phyloP scores from a whole-genome alignment of 23 tunicate genomes.

The Phallusia fumigata region DNA sequence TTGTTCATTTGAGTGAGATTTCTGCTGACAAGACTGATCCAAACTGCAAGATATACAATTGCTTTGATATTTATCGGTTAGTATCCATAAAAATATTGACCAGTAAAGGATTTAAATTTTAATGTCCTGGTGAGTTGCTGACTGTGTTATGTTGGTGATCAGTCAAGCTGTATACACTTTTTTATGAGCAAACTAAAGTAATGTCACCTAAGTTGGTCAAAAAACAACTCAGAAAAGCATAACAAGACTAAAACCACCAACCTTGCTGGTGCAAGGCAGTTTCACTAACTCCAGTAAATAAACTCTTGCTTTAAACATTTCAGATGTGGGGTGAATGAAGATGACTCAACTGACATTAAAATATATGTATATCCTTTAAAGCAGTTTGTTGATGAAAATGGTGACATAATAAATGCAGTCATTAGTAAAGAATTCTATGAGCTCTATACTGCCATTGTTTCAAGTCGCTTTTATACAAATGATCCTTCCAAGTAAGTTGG shows the following conservation, averaged over 20 bases:
- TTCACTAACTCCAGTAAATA: too few relatives aligned
- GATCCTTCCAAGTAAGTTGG: slow-evolving; percentile 33
- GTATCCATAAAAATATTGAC: background rate
- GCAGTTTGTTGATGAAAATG: slow-evolving; percentile 38
- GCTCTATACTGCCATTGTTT: slow-evolving; percentile 65
- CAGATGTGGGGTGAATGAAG: slow-evolving; percentile 47
- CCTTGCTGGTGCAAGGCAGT: too few relatives aligned
- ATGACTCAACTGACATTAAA: slow-evolving; percentile 39
- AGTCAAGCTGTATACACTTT: too few relatives aligned
- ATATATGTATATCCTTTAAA: slow-evolving; percentile 78
- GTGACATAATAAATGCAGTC: slow-evolving; percentile 36
- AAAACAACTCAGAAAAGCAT: too few relatives aligned
- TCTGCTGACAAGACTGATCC: slow-evolving; percentile 48
- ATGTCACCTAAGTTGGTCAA: too few relatives aligned
- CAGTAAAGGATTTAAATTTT: too few relatives aligned
- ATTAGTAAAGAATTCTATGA: slow-evolving; percentile 83
- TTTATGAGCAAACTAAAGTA: too few relatives aligned
- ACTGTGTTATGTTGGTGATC: too few relatives aligned
- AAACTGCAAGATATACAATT: slow-evolving; percentile 83
- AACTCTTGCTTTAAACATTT: background rate
- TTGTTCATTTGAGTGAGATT: background rate
- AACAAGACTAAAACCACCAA: too few relatives aligned
- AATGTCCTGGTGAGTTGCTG: too few relatives aligned
- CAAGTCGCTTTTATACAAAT: slow-evolving; percentile 71
- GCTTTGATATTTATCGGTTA: slow-evolving; percentile 75